Evolutionary conservation across 2,797 vertebrate genomes (phyloP), one percentile per base, ranked within the genome.

Genomic region (Cynodonichthys magdalenae): DNA sequence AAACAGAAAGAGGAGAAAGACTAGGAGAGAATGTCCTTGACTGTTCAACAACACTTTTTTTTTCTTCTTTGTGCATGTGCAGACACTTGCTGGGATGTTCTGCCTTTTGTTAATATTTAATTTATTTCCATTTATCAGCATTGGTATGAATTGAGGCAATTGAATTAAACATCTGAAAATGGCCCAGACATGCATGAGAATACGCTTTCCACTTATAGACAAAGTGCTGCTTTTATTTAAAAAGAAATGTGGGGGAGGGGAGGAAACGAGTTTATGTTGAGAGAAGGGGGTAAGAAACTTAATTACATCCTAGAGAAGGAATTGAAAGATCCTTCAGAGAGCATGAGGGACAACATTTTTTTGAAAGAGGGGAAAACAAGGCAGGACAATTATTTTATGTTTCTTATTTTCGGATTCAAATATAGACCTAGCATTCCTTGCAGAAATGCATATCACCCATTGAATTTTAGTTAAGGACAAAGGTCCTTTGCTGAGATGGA

Each of bases 51-150:
- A 53, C 59, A 77, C 70, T 75, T 71, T 66, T 24, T 73, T 75
- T 86, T 65, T 74, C 62, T 59, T 71, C 59, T 78, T 78, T 83
- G 48, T 81, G 59, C n/a, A 19, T 36, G 31, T 58, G 36, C 65
- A 74, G 64, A 76, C 52, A 67, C 66, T 65, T 59, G 28, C 65
- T 15, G 58, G 44, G 52, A 60, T 48, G 19, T 56, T 86, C 53
- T 69, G 50, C 63, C 80, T 75, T 77, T 88, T 86, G 75, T 84
- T 76, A 82, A 85, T 66, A 71, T 82, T 75, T 86, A 9, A 90
- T 85, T 81, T 78, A 54, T 83, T 83, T 83, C 64, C 46, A 65
- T 64, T 83, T 46, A 15, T 80, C 68, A 77, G 79, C 61, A 63
- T 19, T 55, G 8, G 2, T 53, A 63, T 78, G 79, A 82, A 80